Conservation (phyloP, 2,888 invertebrate genomes). For the Cerastoderma edule region DNA sequence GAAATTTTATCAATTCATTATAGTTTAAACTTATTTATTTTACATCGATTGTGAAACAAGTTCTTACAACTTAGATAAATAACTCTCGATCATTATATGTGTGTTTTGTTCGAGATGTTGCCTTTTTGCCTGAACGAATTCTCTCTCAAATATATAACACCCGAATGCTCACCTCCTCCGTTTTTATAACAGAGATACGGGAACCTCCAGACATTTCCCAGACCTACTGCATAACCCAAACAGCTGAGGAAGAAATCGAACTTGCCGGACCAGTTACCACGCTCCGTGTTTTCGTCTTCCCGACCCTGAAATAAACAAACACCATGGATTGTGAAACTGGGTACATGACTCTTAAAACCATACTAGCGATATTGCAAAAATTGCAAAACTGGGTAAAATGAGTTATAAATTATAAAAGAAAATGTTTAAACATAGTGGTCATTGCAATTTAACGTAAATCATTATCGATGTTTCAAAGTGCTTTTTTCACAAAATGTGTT, state of each 20-base stretch:
- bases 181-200: conserved; percentile 84
- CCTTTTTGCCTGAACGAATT: not conserved
- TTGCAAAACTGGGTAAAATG: not conserved
- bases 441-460: not conserved
- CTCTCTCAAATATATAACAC: not conserved
- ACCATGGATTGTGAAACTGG: not conserved
- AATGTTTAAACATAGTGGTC: not conserved
- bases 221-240: conserved; percentile 77
- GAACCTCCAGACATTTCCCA: conserved; percentile 84
- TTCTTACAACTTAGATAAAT: not conserved
- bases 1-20: not conserved
- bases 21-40: not conserved
- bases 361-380: not conserved
- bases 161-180: conserved; percentile 61
- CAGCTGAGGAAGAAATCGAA: conserved; percentile 85
- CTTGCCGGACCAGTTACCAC: conserved; percentile 85
- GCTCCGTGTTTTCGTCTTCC: conserved; percentile 84
- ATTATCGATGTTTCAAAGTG: not conserved
- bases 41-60: not conserved
- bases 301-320: conserved; percentile 45
- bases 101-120: not conserved
- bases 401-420: not conserved
- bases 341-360: not conserved
- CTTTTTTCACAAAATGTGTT: too few relatives aligned
- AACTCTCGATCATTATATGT: not conserved